Evolutionary conservation across 2,113 vertebrate species (phyloP), one percentile per base, ranked within the genome.

Genomic region (Electrona antarctica): DNA sequence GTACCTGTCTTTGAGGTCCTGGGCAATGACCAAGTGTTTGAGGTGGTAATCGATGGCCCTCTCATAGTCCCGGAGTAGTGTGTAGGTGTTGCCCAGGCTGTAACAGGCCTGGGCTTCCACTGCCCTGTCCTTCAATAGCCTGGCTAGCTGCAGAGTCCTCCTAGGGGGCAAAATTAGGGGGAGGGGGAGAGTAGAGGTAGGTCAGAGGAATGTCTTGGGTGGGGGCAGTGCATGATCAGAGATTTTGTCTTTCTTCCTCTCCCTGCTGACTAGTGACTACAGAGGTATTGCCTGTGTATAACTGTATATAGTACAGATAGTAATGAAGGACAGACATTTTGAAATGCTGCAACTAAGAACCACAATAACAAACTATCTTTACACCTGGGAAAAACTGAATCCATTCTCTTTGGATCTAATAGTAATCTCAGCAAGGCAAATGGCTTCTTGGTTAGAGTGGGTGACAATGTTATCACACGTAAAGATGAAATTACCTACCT

Each of bases 31-130:
- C 55, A 99, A 92, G 90, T 99, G 98, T 88, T 97, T 99, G 77
- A 97, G 85, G 45, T 99, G 97, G 85, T 96, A 99, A 74, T 99
- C 97, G 46, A 98, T 96, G 69, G 97, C 97, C 84, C 94, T 94
- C 84, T 97, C 95, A 12, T 97, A 99, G 91, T 99, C 97, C 59
- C 97, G 97, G 14, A 99, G 94, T 45, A 99, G 90, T 1, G 97
- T 99, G 85, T 97, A 95, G 0, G 97, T 98, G 92, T 99, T 99
- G 0, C 98, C 98, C 50, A 99, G 93, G 66, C 97, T 99, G 87
- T 98, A 99, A 74, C 96, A 99, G 75, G 97, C 95, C 89, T 99
- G 98, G 0, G 97, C 98, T 88, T 99, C 98, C 64, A 98, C 96
- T 0, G 97, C 97, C 74, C 94, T 88, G 87, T 99, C 97, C 85